Evolutionary conservation across 2,797 vertebrate genomes (phyloP).

Genomic region (Protonibea diacanthus): DNA sequence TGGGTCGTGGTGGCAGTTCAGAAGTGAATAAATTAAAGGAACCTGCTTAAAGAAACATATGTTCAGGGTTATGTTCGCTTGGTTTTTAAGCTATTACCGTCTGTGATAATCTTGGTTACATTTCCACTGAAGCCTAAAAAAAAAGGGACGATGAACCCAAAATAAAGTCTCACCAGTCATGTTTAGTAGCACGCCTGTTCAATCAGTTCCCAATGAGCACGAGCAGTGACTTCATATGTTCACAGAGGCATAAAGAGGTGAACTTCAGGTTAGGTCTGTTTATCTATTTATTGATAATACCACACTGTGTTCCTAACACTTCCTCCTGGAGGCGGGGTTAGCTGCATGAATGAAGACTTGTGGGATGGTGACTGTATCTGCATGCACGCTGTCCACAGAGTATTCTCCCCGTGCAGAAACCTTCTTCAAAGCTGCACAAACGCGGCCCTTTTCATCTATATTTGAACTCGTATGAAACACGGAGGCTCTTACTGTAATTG

Average conservation of each 20-base stretch:
- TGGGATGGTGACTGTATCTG: slow-evolving; percentile 53
- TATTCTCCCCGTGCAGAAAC: slow-evolving; percentile 41
- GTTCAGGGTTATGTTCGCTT: no score
- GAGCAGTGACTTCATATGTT: not conserved
- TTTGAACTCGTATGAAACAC: slow-evolving; percentile 40
- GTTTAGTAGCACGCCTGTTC: no score
- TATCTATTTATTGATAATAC: not conserved
- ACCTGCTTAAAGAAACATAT: no score
- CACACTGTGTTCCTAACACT: slow-evolving; percentile 19
- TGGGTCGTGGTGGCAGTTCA: no score
- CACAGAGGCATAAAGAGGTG: not conserved
- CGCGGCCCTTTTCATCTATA: slow-evolving; percentile 50
- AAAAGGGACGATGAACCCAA: no score
- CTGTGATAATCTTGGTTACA: no score
- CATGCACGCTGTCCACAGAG: slow-evolving; percentile 47
- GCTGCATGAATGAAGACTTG: slow-evolving; percentile 63
- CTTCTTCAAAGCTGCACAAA: slow-evolving; percentile 56
- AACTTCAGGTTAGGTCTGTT: no score
- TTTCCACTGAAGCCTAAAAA: no score
- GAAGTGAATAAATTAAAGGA: no score
- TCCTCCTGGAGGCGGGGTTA: slow-evolving; percentile 41
- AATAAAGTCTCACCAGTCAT: no score
- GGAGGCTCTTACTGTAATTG: slow-evolving; percentile 19
- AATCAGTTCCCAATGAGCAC: no score
- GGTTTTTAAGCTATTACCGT: no score